Conservation (phyloP, 2,113 vertebrate species). For the Centropristis striata region DNA sequence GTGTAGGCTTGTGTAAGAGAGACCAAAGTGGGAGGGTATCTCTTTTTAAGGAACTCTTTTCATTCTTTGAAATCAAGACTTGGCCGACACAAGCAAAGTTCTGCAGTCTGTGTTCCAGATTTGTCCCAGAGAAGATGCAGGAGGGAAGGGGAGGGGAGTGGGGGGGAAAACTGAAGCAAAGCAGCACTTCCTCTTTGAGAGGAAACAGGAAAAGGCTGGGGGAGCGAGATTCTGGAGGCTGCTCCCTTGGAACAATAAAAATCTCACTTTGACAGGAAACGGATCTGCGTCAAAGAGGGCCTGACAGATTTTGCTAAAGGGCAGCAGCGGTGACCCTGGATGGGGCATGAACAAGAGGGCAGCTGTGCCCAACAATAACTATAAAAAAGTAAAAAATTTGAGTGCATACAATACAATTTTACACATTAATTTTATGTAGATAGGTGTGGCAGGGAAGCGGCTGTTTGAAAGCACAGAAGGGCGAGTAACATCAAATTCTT, state of each 20-base stretch:
- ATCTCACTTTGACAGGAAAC: conserved; percentile 90
- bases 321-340: conserved; percentile 87
- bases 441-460: background rate
- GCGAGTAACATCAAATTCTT: background rate
- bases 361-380: conserved; percentile 56
- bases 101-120: conserved; percentile 63
- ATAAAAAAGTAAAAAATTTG: conserved; percentile 5
- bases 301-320: conserved; percentile 81
- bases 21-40: conserved; percentile 48
- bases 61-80: conserved; percentile 81
- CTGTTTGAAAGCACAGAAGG: background rate
- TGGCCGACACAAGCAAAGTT: conserved; percentile 47
- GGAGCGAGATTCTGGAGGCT: conserved; percentile 86
- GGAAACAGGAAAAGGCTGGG: conserved; percentile 96
- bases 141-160: conserved; percentile 8
- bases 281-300: conserved; percentile 94
- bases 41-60: conserved; percentile 72
- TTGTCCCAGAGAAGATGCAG: conserved; percentile 77
- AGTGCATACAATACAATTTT: background rate
- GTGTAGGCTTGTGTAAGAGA: conserved; percentile 31
- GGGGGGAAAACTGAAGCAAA: conserved; percentile 47
- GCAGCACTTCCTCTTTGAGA: conserved; percentile 88
- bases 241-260: conserved; percentile 92
- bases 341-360: conserved; percentile 71
- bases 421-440: background rate